Percentiles rank a stretch among this genome's conserved stretches.
These are phyloP conservation scores for Diarsia dahlii DNA, from an alignment of 2,888 invertebrate species.

Conservation along the genomic window DNA sequence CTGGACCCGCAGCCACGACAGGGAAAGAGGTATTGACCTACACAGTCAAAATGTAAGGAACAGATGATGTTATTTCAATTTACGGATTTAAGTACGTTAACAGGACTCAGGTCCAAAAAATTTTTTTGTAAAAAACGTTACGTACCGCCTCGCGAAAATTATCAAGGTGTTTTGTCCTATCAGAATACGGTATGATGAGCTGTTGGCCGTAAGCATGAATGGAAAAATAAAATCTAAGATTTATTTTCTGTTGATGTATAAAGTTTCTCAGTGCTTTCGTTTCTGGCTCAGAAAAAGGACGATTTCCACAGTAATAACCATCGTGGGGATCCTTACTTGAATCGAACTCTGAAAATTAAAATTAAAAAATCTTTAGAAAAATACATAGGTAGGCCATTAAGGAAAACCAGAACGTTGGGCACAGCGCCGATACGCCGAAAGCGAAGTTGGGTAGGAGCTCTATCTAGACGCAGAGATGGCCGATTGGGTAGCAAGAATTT, in stretches of 20 bases:
- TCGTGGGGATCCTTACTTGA: constrained; percentile 68
- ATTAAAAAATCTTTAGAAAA: neutral
- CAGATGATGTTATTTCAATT: no score
- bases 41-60: no score
- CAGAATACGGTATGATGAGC: constrained; percentile 90
- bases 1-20: no score
- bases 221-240: constrained; percentile 91
- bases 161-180: constrained; percentile 81
- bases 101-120: no score
- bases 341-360: constrained; percentile 71
- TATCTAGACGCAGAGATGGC: no score
- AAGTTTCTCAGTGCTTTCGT: constrained; percentile 73
- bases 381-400: neutral
- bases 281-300: constrained; percentile 83
- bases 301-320: constrained; percentile 76
- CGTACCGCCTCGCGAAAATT: constrained; percentile 86
- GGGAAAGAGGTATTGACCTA: no score
- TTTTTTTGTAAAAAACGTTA: neutral
- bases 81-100: no score
- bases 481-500: no score
- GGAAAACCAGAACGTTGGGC: no score
- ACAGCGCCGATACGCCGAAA: no score
- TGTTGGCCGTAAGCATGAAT: constrained; percentile 92
- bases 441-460: no score
- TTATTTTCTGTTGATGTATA: constrained; percentile 64